These are phyloP conservation scores for Turritopsis dohrnii DNA, from an alignment of 30 jellyfish, hydroid and myxozoan species.

Conservation along the genomic window DNA sequence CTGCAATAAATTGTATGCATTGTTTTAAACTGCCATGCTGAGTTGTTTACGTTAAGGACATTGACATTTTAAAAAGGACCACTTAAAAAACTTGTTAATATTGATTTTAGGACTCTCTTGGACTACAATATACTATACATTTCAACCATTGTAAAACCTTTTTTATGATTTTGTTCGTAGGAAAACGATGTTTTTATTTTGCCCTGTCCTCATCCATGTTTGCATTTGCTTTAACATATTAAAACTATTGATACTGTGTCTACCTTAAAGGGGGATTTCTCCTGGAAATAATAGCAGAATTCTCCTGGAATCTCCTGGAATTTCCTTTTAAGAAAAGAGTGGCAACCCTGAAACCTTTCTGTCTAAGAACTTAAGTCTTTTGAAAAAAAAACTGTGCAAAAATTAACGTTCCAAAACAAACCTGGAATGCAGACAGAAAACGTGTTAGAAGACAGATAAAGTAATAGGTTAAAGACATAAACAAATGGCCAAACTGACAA, in stretches of 20 bases:
- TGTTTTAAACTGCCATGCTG: neutral
- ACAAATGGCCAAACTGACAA: no score
- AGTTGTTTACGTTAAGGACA: neutral
- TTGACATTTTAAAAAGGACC: neutral
- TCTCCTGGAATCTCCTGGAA: neutral
- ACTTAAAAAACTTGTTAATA: neutral
- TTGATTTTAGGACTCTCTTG: neutral
- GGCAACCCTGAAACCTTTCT: neutral
- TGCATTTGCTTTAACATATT: neutral
- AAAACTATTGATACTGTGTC: neutral
- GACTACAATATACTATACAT: neutral
- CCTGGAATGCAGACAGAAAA: no score
- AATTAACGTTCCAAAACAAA: no score
- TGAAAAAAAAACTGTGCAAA: no score
- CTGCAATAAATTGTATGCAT: neutral
- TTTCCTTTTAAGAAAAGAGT: neutral
- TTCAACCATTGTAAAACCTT: neutral
- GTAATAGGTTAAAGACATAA: no score
- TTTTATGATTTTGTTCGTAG: neutral
- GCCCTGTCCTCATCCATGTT: neutral
- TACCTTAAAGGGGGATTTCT: neutral
- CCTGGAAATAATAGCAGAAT: neutral
- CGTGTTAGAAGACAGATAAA: no score
- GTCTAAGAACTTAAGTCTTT: no score
- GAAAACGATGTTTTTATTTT: neutral